Base-by-base conservation (phyloP, 1,140 invertebrate genomes). In the Drosophila athabasca region DNA sequence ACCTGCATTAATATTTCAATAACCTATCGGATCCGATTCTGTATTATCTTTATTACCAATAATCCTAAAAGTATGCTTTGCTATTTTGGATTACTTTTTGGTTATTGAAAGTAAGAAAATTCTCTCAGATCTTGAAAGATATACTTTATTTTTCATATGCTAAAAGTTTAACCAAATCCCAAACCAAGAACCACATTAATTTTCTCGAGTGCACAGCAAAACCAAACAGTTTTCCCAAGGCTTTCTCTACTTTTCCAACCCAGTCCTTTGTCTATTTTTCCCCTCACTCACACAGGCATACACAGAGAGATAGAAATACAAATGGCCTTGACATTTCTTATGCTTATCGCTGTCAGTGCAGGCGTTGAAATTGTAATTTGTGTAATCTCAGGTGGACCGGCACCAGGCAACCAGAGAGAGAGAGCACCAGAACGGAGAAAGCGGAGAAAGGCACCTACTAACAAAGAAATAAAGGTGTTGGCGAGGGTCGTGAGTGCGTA, bases 361-460 rank as follows among this genome's bases (percentile, higher is more conserved):
- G 83, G 83, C 83, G 83, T 79, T 83, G 83, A 88, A 88, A 88
- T 88, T 87, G 83, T 88, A 88, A 87, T 88, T 88, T 88, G 83
- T 88, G 76, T 88, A 88, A 88, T 88, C 83, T 83, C 83, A 74
- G 79, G 72, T 79, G 76, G 82, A 70, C 65, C 59, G 69, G 76
- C 78, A 70, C 65, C 59, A 76, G 65, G 66, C 75, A 67, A 62
- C 60, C 43, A 54, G 49, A 15, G 35, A 50, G 29, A 53, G 49
- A 49, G 7, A 50, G 64, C 58, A 29, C 13, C 29, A 64, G 44
- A 3, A 43, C 13, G 24, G 31, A 46, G 22, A 15, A 17, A 1
- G 17, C 22, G 24, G 3, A 24, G 24, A 19, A 1, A 19, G 17
- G 17, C 17, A 1, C 17, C n/a, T 9, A 3, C 35, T 59, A 61